phyloP scores from a whole-genome alignment of 23 tunicate genomes.

The Diplosoma virens region DNA sequence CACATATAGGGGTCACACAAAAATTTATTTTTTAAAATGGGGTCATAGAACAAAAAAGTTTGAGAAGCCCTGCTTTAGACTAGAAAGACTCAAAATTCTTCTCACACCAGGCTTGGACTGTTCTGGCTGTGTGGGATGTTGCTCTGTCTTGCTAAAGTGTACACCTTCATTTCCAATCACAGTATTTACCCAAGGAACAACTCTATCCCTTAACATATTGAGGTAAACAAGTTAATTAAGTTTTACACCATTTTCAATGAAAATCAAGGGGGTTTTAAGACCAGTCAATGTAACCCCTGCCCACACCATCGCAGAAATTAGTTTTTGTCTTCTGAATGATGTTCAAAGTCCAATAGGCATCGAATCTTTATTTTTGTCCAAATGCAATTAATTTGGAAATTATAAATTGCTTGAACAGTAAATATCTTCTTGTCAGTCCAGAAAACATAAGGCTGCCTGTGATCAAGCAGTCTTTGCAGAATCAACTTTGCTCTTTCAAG shows the following conservation, averaged over 20 bases:
- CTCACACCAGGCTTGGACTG: too few relatives aligned
- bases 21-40: too few relatives aligned
- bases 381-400: not conserved
- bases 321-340: not conserved
- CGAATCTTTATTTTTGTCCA: not conserved
- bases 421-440: not conserved
- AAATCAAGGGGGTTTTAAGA: not conserved
- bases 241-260: not conserved
- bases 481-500: not conserved
- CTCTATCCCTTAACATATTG: too few relatives aligned
- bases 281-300: not conserved
- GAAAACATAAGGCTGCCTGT: not conserved
- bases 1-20: too few relatives aligned
- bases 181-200: too few relatives aligned
- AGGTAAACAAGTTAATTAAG: not conserved
- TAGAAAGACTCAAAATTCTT: too few relatives aligned
- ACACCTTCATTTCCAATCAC: too few relatives aligned
- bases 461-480: not conserved
- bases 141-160: not conserved
- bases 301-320: not conserved
- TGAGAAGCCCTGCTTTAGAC: too few relatives aligned
- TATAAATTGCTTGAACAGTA: not conserved
- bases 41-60: too few relatives aligned
- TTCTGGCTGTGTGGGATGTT: not conserved
- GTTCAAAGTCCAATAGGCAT: not conserved